Base-by-base conservation (phyloP, 2,113 vertebrate species). In the Stigmatopora argus region DNA sequence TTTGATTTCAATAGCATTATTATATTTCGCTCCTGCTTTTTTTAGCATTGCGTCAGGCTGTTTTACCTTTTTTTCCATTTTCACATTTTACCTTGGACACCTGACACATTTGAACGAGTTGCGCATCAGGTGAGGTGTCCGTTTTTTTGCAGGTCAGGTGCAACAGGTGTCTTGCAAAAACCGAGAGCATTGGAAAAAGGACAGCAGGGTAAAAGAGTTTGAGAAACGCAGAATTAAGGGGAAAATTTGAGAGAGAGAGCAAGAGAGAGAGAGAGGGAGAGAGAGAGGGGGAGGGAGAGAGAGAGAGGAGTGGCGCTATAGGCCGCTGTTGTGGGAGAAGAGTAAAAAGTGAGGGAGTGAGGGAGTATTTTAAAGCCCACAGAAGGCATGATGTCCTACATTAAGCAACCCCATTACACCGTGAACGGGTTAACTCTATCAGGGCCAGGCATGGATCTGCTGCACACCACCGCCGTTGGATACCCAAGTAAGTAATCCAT, bases 361-460 rank as follows among this genome's bases (percentile, higher is more conserved):
- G 86, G 78, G 72, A 87, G 81, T 77, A 88, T 86, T 90, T 86
- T 89, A 91, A 90, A 90, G 85, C 79, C 86, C 75, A 74, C 83
- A 84, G 87, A 81, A 92, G 90, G 88, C 84, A 94, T 94, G 93
- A 94, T 93, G 93, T 93, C 93, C 83, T 94, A 93, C 87, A 92
- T 93, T 84, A 94, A 94, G 83, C 93, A 93, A 79, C 92, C 93
- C 61, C 93, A 93, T 90, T 94, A 93, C 83, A 87, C 92, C 31
- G 92, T 94, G 87, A 94, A 93, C 82, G 92, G 92, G 73, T 89
- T 94, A 87, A 91, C 92, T 70, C 85, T 94, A 82, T 90, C 92
- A 64, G 92, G 91, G 53, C 89, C 93, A 19, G 92, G 91, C 65
- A 93, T 94, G 93, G 93, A 94, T 78, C 90, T 94, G 67, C 89